phyloP scores from a whole-genome alignment of 2,797 vertebrate species.

The Tamandua tetradactyla region DNA sequence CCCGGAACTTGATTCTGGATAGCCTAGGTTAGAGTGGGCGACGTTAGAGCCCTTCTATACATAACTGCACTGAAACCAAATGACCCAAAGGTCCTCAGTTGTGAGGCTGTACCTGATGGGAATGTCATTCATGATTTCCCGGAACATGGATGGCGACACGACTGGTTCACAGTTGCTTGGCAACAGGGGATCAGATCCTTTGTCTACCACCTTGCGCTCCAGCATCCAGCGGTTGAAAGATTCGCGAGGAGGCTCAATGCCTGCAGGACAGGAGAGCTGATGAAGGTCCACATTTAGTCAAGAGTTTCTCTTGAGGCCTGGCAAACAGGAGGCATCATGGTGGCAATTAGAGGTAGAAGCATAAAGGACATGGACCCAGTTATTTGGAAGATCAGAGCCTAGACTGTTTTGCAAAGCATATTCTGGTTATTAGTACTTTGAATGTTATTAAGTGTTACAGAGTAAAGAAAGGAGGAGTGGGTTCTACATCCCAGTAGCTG shows the following conservation, averaged over 20 bases:
- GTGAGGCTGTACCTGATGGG: slow-evolving; percentile 92
- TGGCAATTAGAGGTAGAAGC: not conserved
- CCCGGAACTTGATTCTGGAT: slow-evolving; percentile 98
- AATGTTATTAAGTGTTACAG: not conserved
- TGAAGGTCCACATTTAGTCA: not conserved
- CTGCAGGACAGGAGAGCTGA: slow-evolving; percentile 80
- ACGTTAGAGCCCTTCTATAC: not conserved
- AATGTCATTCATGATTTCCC: slow-evolving; percentile 99
- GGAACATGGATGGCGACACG: slow-evolving; percentile 98
- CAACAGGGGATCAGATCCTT: slow-evolving; percentile 94
- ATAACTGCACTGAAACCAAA: not conserved
- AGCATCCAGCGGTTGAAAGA: slow-evolving; percentile 99
- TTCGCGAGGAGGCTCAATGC: slow-evolving; percentile 96
- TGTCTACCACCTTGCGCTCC: slow-evolving; percentile 96
- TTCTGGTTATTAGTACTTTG: not conserved
- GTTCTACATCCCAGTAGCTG: not conserved
- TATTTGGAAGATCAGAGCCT: not conserved
- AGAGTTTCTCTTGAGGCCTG: not conserved
- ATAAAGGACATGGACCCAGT: not conserved
- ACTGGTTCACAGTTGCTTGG: slow-evolving; percentile 96
- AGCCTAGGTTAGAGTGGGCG: slow-evolving; percentile 85
- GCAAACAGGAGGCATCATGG: fast-evolving
- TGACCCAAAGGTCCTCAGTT: not conserved
- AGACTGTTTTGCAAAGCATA: not conserved
- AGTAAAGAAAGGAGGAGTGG: fast-evolving